Evolutionary conservation across 2,888 invertebrate species (phyloP), one percentile per base, ranked within the genome.

Genomic region (Ephialtes manifestator): DNA sequence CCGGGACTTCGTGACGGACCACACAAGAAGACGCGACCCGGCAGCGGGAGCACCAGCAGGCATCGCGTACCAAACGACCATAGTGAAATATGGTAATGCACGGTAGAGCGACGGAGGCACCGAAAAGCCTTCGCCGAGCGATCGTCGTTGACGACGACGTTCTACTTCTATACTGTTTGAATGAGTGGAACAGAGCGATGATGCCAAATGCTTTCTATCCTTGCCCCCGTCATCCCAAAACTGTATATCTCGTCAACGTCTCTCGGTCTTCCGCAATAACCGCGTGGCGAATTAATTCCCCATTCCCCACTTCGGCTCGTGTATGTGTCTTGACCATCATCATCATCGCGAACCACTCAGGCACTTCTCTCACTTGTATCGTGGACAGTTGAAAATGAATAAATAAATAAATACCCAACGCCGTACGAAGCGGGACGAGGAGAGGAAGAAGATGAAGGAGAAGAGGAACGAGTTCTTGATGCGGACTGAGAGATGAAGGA

Each of bases 1-100:
- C 88, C 90, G 90, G 78, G 81, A 77, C 81, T 63, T 63, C 74
- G 71, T 71, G 81, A 63, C 83, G 90, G 92, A 92, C 92, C 92
- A 92, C 93, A 92, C 93, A 89, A 89, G 90, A 87, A 87, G 90
- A 80, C 85, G 87, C 35, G 43, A 68, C 58, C 70, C 75, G 67
- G 67, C 72, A 81, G 60, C 35, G 46, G 31, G 46, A 46, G 60
- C 74, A 60, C 43, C 58, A 60, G 74, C 74, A 81, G 86, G 86
- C 83, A 86, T 87, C 87, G 87, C 86, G 77, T 81, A 88, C 90
- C 90, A 92, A 93, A 93, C 91, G 93, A 93, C 92, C 91, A 92
- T 92, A 91, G 90, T 93, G 93, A 93, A 93, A 93, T 93, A 93
- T 93, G 93, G 92, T 93, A 92, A 93, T 92, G 92, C 78, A 85